Percentiles rank a stretch among this genome's conserved stretches.
Evolutionary conservation across 2,113 vertebrate species (phyloP).

Genomic region (Bos indicus): DNA sequence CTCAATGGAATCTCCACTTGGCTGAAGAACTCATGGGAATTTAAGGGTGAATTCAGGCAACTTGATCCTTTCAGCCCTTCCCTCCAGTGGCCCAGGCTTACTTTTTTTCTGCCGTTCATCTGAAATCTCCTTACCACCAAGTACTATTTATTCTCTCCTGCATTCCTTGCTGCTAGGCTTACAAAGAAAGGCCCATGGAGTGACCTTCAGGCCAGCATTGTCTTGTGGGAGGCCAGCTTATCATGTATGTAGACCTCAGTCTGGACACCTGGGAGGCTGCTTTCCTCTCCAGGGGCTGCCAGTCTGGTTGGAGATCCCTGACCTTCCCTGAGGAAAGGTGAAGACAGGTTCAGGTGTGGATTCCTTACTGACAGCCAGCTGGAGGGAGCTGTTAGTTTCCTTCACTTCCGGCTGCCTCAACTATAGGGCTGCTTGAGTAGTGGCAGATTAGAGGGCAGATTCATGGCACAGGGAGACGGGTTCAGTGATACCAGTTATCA

Average conservation of each 20-base stretch:
- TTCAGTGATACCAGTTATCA: no score
- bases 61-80: not conserved
- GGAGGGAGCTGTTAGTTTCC: not conserved
- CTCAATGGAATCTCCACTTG: not conserved
- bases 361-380: no score
- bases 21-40: not conserved
- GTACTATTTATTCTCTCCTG: not conserved
- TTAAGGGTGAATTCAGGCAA: not conserved
- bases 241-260: no score
- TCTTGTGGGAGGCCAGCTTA: accelerated
- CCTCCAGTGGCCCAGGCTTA: not conserved
- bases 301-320: not conserved
- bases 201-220: not conserved
- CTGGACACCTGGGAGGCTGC: accelerated
- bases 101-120: not conserved
- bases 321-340: not conserved
- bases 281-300: not conserved
- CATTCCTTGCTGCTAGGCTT: not conserved
- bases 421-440: accelerated
- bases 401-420: not conserved
- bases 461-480: accelerated
- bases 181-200: accelerated
- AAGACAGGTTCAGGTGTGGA: no score
- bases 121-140: not conserved
- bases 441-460: not conserved